Percentiles rank a stretch among this genome's conserved stretches.
Conservation (phyloP, 2,113 vertebrate species). For the Bubo blakistoni region DNA sequence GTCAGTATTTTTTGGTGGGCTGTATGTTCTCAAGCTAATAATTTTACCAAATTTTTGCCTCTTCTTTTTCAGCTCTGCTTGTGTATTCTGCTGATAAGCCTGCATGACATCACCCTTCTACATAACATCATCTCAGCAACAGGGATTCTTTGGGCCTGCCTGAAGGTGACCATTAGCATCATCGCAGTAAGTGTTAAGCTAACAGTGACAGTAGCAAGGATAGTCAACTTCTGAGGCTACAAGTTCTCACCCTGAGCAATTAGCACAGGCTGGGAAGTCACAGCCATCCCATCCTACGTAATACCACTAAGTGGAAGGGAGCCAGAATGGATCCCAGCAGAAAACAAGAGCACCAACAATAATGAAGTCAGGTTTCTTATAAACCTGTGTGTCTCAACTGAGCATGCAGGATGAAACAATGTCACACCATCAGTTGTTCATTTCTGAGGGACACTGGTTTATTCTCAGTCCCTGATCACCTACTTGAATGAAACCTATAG, state of each 20-base stretch:
- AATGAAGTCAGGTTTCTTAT: background rate
- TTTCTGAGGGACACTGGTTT: background rate
- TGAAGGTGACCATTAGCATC: conserved; percentile 75
- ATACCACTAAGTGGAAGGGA: background rate
- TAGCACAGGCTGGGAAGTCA: background rate
- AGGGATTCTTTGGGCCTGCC: conserved; percentile 75
- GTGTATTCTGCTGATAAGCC: conserved; percentile 75
- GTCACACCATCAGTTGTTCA: background rate
- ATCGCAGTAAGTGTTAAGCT: conserved; percentile 72
- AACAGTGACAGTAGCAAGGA: background rate
- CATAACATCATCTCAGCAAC: conserved; percentile 73
- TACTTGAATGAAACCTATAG: background rate
- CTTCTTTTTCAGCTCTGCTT: conserved; percentile 76
- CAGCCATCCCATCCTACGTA: background rate
- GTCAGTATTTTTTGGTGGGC: background rate
- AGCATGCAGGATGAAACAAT: background rate
- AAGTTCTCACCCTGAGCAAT: background rate
- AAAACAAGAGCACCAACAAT: background rate
- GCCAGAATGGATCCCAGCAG: background rate
- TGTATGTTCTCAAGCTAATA: background rate
- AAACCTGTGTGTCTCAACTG: background rate
- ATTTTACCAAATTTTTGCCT: background rate
- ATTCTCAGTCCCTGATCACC: background rate
- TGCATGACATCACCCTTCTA: conserved; percentile 34
- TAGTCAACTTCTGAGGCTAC: background rate